Conservation (phyloP, 2,113 vertebrate species). For the Apaloderma vittatum region DNA sequence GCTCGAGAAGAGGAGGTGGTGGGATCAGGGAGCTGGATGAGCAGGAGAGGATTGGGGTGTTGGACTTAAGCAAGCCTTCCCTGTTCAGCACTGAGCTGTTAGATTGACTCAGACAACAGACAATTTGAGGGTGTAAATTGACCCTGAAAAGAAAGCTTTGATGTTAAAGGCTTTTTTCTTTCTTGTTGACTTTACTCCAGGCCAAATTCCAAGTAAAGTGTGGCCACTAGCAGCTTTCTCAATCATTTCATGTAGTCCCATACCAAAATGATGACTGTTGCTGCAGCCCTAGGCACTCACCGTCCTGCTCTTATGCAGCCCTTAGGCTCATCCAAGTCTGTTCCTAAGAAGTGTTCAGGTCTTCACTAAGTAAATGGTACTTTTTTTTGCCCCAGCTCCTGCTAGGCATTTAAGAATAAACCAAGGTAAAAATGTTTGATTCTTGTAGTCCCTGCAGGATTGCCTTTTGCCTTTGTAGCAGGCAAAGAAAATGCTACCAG, state of each 20-base stretch:
- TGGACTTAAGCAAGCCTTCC: not conserved
- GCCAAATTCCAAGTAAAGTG: conserved; percentile 50
- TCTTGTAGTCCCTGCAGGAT: not conserved
- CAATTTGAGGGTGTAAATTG: conserved; percentile 49
- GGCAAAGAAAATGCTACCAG: not conserved
- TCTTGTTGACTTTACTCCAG: conserved; percentile 26
- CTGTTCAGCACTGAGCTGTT: not conserved
- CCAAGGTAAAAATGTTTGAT: not conserved
- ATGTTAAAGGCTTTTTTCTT: conserved; percentile 29
- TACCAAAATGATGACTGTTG: conserved; percentile 29
- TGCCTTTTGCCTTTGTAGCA: not conserved
- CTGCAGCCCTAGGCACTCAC: not conserved
- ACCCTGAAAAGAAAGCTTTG: conserved; percentile 58
- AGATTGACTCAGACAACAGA: conserved; percentile 17
- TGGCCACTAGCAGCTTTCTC: conserved; percentile 27
- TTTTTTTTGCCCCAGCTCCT: not conserved
- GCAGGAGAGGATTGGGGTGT: not conserved
- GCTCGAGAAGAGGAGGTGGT: not conserved
- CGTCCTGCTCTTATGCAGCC: not conserved
- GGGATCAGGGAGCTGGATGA: not conserved
- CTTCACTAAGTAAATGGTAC: not conserved
- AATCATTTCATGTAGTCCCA: conserved; percentile 5
- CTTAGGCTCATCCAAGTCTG: not conserved
- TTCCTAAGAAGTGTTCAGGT: not conserved
- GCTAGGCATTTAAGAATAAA: not conserved